A percentile compares a stretch with the other conserved stretches of the same genome.
Conservation (phyloP, 1,140 invertebrate genomes). For the Palaemon carinicauda region DNA sequence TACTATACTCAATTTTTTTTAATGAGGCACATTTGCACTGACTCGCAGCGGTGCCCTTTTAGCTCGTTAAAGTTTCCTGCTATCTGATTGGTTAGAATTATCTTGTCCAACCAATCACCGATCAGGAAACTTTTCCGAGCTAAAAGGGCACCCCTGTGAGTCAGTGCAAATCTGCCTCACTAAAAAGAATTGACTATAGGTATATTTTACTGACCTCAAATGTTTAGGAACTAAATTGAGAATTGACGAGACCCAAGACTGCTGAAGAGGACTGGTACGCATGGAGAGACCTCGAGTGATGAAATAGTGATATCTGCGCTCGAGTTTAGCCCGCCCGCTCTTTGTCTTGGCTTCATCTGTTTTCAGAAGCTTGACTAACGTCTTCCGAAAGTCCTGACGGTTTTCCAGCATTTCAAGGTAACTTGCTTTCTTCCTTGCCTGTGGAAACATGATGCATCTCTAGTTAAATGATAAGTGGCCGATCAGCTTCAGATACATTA, state of each 20-base stretch:
- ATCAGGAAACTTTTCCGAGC: too few species aligned
- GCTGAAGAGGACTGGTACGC: conserved; percentile 52
- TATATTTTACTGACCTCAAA: conserved; percentile 32
- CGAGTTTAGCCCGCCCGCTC: conserved; percentile 40
- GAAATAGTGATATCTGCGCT: conserved; percentile 58
- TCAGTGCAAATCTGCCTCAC: too few species aligned
- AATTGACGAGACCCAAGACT: conserved; percentile 52
- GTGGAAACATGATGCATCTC: not conserved
- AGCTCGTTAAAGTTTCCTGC: too few species aligned
- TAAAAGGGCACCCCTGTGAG: too few species aligned
- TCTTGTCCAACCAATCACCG: too few species aligned
- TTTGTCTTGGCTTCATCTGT: conserved; percentile 44
- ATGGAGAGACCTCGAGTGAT: conserved; percentile 57
- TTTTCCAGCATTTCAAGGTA: conserved; percentile 59
- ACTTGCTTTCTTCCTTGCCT: conserved; percentile 51
- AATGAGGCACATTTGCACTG: too few species aligned
- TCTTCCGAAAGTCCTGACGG: conserved; percentile 52
- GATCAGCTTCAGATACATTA: too few species aligned
- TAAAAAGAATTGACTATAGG: too few species aligned
- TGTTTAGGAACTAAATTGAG: conserved; percentile 50
- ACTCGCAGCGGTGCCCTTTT: too few species aligned
- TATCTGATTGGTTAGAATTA: too few species aligned
- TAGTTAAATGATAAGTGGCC: too few species aligned
- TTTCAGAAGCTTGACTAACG: conserved; percentile 52
- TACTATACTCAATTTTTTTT: too few species aligned